These are phyloP conservation scores for Dioctria linearis DNA, from an alignment of 2,888 invertebrate genomes.

Conservation along the genomic window DNA sequence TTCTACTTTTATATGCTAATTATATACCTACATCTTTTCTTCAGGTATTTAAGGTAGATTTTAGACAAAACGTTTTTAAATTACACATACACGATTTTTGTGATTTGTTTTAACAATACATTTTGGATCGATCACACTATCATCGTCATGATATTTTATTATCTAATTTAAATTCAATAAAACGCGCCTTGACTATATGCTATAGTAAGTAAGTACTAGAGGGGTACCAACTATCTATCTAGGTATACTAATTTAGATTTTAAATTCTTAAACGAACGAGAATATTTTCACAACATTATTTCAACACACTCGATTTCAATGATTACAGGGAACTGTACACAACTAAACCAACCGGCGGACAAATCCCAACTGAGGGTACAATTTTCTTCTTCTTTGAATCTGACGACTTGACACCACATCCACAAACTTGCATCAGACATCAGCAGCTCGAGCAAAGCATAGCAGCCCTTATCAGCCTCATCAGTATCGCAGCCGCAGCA, in stretches of 20 bases:
- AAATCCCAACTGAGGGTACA: slow-evolving; percentile 45
- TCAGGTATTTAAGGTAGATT: not conserved
- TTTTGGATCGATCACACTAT: too few relatives aligned
- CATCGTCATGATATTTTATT: too few relatives aligned
- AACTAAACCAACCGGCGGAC: slow-evolving; percentile 32
- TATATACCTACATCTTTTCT: not conserved
- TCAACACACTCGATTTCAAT: not conserved
- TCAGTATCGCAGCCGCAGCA: slow-evolving; percentile 29
- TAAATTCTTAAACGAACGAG: too few relatives aligned
- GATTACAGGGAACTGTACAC: not conserved
- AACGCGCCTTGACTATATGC: too few relatives aligned
- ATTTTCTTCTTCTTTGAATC: not conserved
- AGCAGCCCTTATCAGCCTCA: slow-evolving; percentile 48
- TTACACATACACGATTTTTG: too few relatives aligned
- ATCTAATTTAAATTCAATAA: too few relatives aligned
- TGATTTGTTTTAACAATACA: too few relatives aligned
- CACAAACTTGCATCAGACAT: slow-evolving; percentile 43
- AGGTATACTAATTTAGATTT: too few relatives aligned
- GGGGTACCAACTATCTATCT: too few relatives aligned
- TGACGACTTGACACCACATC: not conserved
- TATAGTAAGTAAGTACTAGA: too few relatives aligned
- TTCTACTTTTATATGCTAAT: slow-evolving; percentile 48
- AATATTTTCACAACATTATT: not conserved
- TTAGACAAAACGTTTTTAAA: too few relatives aligned
- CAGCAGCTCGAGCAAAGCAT: not conserved